Conservation (phyloP, 2,888 invertebrate genomes). For the Tipula vernalis region DNA sequence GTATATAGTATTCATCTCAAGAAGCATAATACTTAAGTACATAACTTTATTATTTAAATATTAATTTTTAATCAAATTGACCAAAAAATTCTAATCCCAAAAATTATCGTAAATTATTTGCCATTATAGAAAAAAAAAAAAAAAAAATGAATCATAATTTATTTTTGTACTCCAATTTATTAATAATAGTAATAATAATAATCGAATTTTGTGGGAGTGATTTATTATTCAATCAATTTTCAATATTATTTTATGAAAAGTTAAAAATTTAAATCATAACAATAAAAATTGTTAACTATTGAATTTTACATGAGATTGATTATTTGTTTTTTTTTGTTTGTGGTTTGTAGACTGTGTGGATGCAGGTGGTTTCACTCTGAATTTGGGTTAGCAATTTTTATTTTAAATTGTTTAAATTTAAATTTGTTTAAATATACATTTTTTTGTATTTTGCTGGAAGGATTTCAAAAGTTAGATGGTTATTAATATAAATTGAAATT, state of each 20-base stretch:
- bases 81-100: neutral
- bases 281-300: neutral
- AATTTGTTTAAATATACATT: neutral
- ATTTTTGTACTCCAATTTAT: neutral
- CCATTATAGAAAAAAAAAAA: neutral
- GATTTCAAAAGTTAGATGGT: too few relatives aligned
- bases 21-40: neutral
- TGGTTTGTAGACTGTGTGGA: neutral
- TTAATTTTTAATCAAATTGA: neutral
- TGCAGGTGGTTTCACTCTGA: neutral
- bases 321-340: neutral
- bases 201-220: neutral
- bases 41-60: neutral
- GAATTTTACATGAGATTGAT: neutral
- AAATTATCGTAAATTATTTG: neutral
- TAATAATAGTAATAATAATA: neutral
- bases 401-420: neutral
- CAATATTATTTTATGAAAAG: neutral
- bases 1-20: too few relatives aligned
- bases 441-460: neutral
- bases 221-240: neutral
- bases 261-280: neutral
- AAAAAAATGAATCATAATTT: neutral
- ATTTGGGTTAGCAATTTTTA: neutral
- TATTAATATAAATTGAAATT: too few relatives aligned